Base-by-base conservation (phyloP, 2,888 invertebrate species). In the Noctua janthina region DNA sequence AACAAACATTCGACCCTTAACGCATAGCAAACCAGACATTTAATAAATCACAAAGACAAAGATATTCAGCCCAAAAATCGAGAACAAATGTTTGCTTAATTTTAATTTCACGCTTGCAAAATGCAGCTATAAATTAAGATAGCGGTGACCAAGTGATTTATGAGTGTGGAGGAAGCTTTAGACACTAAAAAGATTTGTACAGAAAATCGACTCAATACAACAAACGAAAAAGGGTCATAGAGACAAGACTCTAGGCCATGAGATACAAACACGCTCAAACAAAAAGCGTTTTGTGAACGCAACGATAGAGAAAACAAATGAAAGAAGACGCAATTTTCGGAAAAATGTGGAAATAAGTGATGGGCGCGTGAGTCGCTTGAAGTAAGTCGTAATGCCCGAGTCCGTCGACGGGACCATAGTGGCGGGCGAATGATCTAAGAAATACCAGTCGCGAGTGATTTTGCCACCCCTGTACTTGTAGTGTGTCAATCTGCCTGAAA, bases 101-200 rank as follows among this genome's bases (percentile, higher is more conserved):
- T 90, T 89, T 87, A 90, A 90, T 89, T 90, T 88, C 83, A 86
- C 88, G 83, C 86, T 83, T 88, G 87, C 90, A 87, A 90, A 90
- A 89, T 88, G 83, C 86, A 82, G 89, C 85, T 82, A 91, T 91
- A 92, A 92, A 93, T 93, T 91, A 92, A 89, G 91, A 90, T 91
- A 90, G 89, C 88, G 88, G 87, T 92, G 90, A 89, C 86, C 88
- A 85, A 86, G 86, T 93, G 91, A 93, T 92, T 93, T 92, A 93
- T 91, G 91, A 86, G 85, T 83, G 90, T 85, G 84, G 86, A 91
- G 88, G 85, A 83, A 89, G 89, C 87, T 91, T 87, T 78, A 88
- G 87, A 87, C 62, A n/a, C 5, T 5, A 83, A 17, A 29, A 2
- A 59, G 49, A 59, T 11, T 75, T 1, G 4, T 2, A 35, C 67